Evolutionary conservation across 2,797 vertebrate genomes (phyloP).

Genomic region (Coranthus polyacanthus): DNA sequence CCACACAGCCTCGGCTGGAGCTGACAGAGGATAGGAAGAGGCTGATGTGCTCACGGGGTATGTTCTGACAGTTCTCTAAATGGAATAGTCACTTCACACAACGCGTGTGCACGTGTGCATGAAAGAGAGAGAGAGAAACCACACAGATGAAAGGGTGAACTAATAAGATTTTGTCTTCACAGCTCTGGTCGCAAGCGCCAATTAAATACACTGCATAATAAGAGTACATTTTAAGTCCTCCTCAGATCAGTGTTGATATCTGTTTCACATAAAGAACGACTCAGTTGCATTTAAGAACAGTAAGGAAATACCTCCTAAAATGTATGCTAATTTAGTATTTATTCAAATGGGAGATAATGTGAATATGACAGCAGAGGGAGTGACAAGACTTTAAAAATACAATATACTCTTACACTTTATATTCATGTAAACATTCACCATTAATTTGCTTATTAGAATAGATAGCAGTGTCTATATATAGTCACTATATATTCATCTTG

Average conservation of each 20-base stretch:
- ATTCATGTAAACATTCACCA: no score
- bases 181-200: constrained; percentile 62
- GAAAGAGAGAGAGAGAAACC: constrained; percentile 58
- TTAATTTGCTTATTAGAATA: no score
- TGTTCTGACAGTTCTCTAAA: constrained; percentile 85
- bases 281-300: constrained; percentile 9
- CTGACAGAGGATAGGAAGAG: constrained; percentile 81
- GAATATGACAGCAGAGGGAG: constrained; percentile 4
- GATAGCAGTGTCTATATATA: no score
- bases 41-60: constrained; percentile 82
- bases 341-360: neutral
- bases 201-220: constrained; percentile 70
- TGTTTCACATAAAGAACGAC: constrained; percentile 52
- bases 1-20: constrained; percentile 80
- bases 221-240: constrained; percentile 62
- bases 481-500: no score
- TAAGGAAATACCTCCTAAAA: constrained; percentile 5
- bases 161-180: constrained; percentile 80
- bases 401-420: no score
- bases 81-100: constrained; percentile 80
- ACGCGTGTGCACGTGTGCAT: constrained; percentile 70
- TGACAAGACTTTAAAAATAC: constrained; percentile 9
- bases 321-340: no score
- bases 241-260: constrained; percentile 65
- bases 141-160: constrained; percentile 72